phyloP scores from a whole-genome alignment of 2,797 vertebrate species.

The Semaprochilodus insignis region DNA sequence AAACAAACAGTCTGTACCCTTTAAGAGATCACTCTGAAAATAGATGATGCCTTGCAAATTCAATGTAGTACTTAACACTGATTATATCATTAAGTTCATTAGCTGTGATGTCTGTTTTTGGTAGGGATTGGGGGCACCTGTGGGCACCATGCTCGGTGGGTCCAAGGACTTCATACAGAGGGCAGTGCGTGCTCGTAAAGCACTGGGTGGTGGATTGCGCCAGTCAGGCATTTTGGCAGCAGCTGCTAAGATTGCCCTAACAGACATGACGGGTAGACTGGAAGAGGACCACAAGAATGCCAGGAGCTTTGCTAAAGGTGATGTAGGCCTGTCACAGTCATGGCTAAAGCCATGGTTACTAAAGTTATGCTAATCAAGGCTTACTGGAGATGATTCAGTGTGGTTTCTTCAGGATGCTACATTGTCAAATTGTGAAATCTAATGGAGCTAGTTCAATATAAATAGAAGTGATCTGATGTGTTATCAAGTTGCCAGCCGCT shows the following conservation, averaged over 20 bases:
- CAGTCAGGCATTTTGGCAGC: conserved; percentile 84
- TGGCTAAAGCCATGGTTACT: neutral
- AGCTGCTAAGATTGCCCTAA: conserved; percentile 80
- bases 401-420: neutral
- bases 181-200: conserved; percentile 79
- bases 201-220: conserved; percentile 84
- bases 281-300: conserved; percentile 82
- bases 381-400: neutral
- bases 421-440: neutral
- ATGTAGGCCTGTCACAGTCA: conserved; percentile 17
- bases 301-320: conserved; percentile 82
- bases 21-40: neutral
- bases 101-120: conserved; percentile 18
- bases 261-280: conserved; percentile 70
- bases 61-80: neutral
- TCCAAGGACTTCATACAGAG: conserved; percentile 73
- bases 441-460: neutral
- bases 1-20: too few species aligned
- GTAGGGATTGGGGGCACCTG: conserved; percentile 85
- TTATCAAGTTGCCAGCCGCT: too few species aligned
- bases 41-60: neutral
- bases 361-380: neutral
- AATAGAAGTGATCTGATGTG: neutral
- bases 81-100: neutral
- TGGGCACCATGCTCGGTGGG: conserved; percentile 81